Conservation (phyloP, 2,113 vertebrate species). For the Orthonyx spaldingii region DNA sequence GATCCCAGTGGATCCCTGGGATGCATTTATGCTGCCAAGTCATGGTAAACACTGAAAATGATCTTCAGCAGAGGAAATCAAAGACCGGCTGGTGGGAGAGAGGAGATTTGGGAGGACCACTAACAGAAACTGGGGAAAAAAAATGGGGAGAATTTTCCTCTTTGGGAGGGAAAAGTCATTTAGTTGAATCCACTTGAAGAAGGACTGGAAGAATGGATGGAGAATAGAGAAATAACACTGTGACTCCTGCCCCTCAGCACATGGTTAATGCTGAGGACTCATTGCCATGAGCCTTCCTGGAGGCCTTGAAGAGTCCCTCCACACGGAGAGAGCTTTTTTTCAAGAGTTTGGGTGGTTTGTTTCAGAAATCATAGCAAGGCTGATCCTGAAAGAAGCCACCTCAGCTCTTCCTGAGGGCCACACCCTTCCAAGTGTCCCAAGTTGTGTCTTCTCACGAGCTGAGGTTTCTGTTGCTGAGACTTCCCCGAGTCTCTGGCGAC, state of each 20-base stretch:
- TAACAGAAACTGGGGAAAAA: neutral
- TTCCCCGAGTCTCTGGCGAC: neutral
- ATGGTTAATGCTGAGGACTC: neutral
- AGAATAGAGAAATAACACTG: neutral
- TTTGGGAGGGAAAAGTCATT: neutral
- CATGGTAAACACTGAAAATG: neutral
- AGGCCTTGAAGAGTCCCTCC: neutral
- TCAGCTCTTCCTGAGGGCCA: neutral
- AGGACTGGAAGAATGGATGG: neutral
- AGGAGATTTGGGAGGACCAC: neutral
- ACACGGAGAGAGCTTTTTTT: neutral
- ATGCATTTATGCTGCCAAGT: neutral
- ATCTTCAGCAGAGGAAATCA: neutral
- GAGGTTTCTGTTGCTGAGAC: neutral
- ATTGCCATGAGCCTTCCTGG: neutral
- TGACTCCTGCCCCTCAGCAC: neutral
- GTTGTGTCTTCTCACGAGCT: neutral
- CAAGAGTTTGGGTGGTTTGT: neutral
- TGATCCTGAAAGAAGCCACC: neutral
- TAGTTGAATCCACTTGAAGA: neutral
- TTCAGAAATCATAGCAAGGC: neutral
- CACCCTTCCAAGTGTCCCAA: neutral
- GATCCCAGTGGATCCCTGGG: neutral
- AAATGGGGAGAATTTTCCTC: neutral
- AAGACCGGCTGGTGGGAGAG: neutral